Percentiles rank a stretch among this genome's conserved stretches.
Conservation (phyloP, 2,888 invertebrate species). For the Ennomos quercinarius region DNA sequence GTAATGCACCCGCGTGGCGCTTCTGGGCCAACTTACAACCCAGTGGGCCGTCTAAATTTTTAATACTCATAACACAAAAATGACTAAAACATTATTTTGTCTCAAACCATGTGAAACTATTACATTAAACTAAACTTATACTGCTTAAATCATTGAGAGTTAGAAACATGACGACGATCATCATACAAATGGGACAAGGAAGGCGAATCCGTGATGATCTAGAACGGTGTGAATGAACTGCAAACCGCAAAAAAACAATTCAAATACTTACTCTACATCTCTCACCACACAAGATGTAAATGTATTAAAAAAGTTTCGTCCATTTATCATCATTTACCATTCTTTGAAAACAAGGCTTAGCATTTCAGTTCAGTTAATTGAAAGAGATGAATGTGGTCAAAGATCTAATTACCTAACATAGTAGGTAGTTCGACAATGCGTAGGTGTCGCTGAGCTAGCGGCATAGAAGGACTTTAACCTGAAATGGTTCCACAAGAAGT, state of each 20-base stretch:
- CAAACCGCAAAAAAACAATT: slow-evolving; percentile 30
- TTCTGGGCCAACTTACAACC: too few species aligned
- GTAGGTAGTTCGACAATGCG: slow-evolving; percentile 29
- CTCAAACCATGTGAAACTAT: too few species aligned
- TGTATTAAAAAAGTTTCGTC: slow-evolving; percentile 26
- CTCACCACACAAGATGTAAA: slow-evolving; percentile 26
- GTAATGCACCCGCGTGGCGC: too few species aligned
- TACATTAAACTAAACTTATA: neutral
- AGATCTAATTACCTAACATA: slow-evolving; percentile 31
- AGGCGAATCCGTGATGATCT: slow-evolving; percentile 24
- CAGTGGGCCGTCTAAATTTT: too few species aligned
- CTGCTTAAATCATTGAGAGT: neutral
- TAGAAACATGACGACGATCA: slow-evolving; percentile 8
- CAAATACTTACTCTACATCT: slow-evolving; percentile 32
- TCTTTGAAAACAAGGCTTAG: slow-evolving; percentile 31
- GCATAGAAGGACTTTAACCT: slow-evolving; percentile 30
- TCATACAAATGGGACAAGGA: slow-evolving; percentile 22
- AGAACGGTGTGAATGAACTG: slow-evolving; percentile 32
- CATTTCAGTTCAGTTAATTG: slow-evolving; percentile 34
- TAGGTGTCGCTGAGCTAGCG: slow-evolving; percentile 30
- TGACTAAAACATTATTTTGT: too few species aligned
- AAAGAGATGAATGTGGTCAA: slow-evolving; percentile 36
- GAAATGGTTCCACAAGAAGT: slow-evolving; percentile 28
- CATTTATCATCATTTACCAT: slow-evolving; percentile 37
- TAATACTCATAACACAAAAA: too few species aligned